Percentiles rank a stretch among this genome's conserved stretches.
These are phyloP conservation scores for Dendrocincla fuliginosa DNA, from an alignment of 2,797 vertebrate genomes.

Conservation along the genomic window DNA sequence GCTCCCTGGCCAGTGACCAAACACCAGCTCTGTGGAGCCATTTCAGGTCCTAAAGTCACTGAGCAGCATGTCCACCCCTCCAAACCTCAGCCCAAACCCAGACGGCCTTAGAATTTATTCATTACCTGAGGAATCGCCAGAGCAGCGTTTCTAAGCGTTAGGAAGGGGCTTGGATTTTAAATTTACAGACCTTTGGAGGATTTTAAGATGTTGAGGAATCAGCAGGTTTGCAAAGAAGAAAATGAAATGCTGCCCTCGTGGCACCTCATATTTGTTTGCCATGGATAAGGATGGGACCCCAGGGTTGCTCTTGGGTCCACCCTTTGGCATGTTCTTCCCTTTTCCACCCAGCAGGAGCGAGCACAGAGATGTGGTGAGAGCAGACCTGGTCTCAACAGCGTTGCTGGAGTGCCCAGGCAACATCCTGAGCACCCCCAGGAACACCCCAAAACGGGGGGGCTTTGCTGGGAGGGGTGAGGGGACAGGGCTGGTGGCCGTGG, in stretches of 20 bases:
- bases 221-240: background rate
- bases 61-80: background rate
- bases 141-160: fast-evolving
- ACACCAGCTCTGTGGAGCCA: background rate
- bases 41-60: background rate
- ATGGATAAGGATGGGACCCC: fast-evolving
- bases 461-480: background rate
- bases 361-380: fast-evolving
- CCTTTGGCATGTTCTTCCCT: background rate
- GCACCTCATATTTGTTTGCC: background rate
- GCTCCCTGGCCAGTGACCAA: constrained; percentile 34
- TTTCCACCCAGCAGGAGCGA: background rate
- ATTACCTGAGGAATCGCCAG: background rate
- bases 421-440: background rate
- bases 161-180: background rate
- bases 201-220: background rate
- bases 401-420: background rate
- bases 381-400: fast-evolving
- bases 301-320: background rate
- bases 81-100: background rate
- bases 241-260: fast-evolving
- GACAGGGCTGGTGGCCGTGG: background rate
- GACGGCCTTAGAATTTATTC: background rate
- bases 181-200: background rate
- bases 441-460: fast-evolving